A percentile compares a stretch with the other conserved stretches of the same genome.
Evolutionary conservation across 2,797 vertebrate genomes (phyloP).

Genomic region (Propithecus deckenii): DNA sequence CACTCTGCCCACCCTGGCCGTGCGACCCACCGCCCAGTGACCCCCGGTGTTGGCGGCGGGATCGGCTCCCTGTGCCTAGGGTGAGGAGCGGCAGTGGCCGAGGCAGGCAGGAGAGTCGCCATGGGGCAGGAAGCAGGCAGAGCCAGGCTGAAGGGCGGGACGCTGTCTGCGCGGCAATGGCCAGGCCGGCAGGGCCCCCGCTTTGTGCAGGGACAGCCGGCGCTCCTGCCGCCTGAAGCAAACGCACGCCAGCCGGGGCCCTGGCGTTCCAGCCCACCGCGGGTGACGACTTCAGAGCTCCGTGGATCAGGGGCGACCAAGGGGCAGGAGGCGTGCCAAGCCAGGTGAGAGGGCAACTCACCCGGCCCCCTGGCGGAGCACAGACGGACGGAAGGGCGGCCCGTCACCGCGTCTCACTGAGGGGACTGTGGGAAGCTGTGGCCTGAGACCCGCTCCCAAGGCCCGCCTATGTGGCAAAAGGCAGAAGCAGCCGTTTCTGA

Average conservation of each 20-base stretch:
- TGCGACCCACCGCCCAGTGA: neutral
- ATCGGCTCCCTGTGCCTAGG: neutral
- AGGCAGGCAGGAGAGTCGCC: neutral
- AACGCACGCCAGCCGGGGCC: no score
- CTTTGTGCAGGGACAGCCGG: no score
- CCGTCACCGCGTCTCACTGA: no score
- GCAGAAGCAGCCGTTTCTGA: no score
- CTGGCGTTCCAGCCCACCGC: neutral
- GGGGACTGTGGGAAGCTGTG: no score
- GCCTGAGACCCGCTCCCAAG: no score
- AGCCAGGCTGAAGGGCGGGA: neutral
- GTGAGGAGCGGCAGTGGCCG: neutral
- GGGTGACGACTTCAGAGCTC: neutral
- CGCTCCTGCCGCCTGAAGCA: no score
- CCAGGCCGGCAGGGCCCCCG: no score
- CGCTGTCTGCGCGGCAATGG: no score
- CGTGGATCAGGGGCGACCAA: neutral
- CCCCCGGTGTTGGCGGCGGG: neutral
- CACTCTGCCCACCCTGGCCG: neutral
- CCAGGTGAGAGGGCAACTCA: neutral
- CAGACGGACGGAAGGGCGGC: no score
- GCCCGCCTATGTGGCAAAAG: no score
- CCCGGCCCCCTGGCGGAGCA: neutral
- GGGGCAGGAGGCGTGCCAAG: neutral
- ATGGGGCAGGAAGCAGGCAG: neutral